Conservation (phyloP, 2,113 vertebrate species). For the Megalops atlanticus region DNA sequence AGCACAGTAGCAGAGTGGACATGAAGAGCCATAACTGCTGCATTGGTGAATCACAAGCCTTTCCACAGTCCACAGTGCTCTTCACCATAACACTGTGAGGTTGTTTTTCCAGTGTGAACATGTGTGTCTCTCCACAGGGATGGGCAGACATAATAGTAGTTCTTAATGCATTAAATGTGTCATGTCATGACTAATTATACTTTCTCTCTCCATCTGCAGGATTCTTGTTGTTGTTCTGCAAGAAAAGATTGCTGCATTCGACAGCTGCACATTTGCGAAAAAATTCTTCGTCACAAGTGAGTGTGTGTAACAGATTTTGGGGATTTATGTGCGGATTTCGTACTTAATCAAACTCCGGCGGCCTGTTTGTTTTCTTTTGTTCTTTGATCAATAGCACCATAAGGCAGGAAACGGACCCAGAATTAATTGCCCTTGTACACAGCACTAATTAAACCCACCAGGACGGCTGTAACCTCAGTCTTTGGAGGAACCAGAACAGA, state of each 20-base stretch:
- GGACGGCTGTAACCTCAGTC: neutral
- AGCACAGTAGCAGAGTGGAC: too few relatives aligned
- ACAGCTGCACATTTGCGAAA: constrained; percentile 97
- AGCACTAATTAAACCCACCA: constrained; percentile 5
- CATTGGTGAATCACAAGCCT: too few relatives aligned
- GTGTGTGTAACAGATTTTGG: constrained; percentile 47
- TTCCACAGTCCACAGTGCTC: too few relatives aligned
- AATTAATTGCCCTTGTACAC: neutral
- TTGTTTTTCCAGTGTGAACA: too few relatives aligned
- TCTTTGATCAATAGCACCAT: constrained; percentile 19
- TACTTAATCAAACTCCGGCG: neutral
- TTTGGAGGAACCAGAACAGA: constrained; percentile 3
- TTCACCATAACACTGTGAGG: too few relatives aligned
- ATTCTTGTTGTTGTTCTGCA: constrained; percentile 93
- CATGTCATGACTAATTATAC: neutral
- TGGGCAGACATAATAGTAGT: too few relatives aligned
- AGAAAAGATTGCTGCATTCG: constrained; percentile 97
- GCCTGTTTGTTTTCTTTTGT: neutral
- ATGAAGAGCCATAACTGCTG: too few relatives aligned
- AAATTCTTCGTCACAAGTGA: constrained; percentile 99
- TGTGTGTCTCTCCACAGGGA: too few relatives aligned
- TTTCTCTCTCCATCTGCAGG: constrained; percentile 67
- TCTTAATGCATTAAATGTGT: neutral
- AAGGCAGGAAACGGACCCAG: neutral
- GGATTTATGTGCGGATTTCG: neutral